Evolutionary conservation across 2,113 vertebrate species (phyloP).

Genomic region (Eleginops maclovinus): DNA sequence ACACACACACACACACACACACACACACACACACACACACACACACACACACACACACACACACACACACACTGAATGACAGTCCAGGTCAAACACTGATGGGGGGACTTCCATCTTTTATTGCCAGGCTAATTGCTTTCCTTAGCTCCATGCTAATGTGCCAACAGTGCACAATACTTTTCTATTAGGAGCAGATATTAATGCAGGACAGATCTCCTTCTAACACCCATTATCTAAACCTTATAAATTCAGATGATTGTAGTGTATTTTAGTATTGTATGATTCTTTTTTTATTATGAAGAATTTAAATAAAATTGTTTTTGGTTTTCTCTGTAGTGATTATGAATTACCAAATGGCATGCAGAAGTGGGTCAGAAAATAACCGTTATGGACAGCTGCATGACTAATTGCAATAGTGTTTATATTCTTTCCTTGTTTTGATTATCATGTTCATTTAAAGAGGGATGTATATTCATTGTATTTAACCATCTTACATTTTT

Average conservation of each 20-base stretch:
- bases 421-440: neutral
- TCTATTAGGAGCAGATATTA: slow-evolving; percentile 5
- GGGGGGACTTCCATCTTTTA: slow-evolving; percentile 41
- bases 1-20: slow-evolving; percentile 13
- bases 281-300: neutral
- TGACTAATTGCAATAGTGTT: too few species aligned
- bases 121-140: slow-evolving; percentile 53
- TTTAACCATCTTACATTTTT: neutral
- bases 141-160: slow-evolving; percentile 6
- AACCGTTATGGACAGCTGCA: neutral
- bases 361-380: neutral
- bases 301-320: neutral
- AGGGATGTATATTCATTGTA: neutral
- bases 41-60: slow-evolving; percentile 12
- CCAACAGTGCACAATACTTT: slow-evolving; percentile 19
- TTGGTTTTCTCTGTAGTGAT: neutral
- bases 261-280: neutral
- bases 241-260: slow-evolving; percentile 4
- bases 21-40: slow-evolving; percentile 17
- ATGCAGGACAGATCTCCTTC: neutral
- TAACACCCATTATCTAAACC: neutral
- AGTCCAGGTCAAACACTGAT: slow-evolving; percentile 25
- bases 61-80: slow-evolving; percentile 16
- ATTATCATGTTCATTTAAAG: neutral
- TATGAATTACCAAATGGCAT: neutral